Conservation (phyloP, 2,113 vertebrate species). For the Scomber colias region DNA sequence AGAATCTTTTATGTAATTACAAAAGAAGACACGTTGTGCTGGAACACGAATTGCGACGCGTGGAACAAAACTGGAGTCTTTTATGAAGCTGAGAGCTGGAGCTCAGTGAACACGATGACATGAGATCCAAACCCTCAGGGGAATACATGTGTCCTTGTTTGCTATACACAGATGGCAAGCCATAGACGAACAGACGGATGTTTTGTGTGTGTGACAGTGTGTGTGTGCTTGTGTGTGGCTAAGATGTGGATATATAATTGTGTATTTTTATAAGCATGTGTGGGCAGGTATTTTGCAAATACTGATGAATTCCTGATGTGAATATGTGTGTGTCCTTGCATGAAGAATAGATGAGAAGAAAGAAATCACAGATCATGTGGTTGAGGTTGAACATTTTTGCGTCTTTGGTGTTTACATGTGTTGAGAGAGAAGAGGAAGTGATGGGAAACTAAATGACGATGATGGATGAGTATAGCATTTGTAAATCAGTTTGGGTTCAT, state of each 20-base stretch:
- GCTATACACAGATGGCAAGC: slow-evolving; percentile 41
- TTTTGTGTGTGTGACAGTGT: slow-evolving; percentile 4
- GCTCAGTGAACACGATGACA: slow-evolving; percentile 51
- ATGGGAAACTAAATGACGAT: slow-evolving; percentile 1
- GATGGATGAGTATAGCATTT: slow-evolving; percentile 50
- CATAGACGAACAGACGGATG: slow-evolving; percentile 36
- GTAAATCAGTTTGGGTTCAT: slow-evolving; percentile 43
- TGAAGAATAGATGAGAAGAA: neutral
- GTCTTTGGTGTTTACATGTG: neutral
- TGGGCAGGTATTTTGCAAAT: slow-evolving; percentile 4
- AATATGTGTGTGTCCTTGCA: neutral
- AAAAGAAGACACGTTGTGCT: slow-evolving; percentile 2
- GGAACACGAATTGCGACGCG: slow-evolving; percentile 43
- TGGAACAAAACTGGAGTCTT: slow-evolving; percentile 61
- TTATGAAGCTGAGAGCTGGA: slow-evolving; percentile 42
- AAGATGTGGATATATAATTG: slow-evolving; percentile 5
- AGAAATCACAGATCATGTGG: neutral
- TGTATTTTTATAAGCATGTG: neutral
- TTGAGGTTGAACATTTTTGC: neutral
- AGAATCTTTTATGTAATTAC: slow-evolving; percentile 30
- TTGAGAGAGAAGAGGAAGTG: slow-evolving; percentile 13
- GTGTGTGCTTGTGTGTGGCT: neutral
- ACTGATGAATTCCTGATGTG: neutral
- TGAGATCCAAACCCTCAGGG: slow-evolving; percentile 55
- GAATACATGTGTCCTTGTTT: slow-evolving; percentile 56